Evolutionary conservation across 2,113 vertebrate species (phyloP), one percentile per base, ranked within the genome.

Genomic region (Pteruthius melanotis): DNA sequence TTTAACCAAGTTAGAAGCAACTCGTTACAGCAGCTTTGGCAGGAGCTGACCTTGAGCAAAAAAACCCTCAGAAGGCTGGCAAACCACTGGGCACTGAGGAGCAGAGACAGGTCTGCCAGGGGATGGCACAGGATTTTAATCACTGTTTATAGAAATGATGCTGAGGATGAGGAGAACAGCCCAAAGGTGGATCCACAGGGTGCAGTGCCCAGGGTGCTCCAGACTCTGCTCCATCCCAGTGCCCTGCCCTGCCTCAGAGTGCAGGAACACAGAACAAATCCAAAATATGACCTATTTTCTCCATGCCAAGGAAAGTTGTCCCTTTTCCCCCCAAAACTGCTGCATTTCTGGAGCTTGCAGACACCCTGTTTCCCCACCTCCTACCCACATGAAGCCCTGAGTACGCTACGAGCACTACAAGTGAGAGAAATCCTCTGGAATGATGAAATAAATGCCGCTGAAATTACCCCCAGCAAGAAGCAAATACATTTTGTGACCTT

Each of bases 401-500:
- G 60, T 9, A 75, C 5, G 2, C 71, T 27, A 13, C 0, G 0
- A 66, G 49, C 39, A 13, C n/a, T 64, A 40, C 0, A 0, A 59
- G 77, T 15, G 59, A 76, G 79, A 83, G 49, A 90, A 90, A 95
- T 64, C 76, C 74, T 77, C 33, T 27, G 66, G 20, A 93, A 87
- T 75, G 72, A 95, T 89, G 72, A 93, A 96, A 80, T 70, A 88
- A 96, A 88, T 42, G 60, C 76, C 79, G 61, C 69, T 64, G 83
- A 84, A 95, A 93, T 87, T 44, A 94, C 89, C 23, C 65, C 13
- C 83, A 81, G 90, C 37, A 84, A 94, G 88, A 92, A 60, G 80
- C 65, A 95, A 94, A 88, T 79, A 85, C 11, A 92, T 94, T 86
- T 93, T 81, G 80, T 84, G 95, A 94, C 85, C 95, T 93, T 94